phyloP scores from a whole-genome alignment of 2,113 vertebrate genomes.

The Hemicordylus capensis region DNA sequence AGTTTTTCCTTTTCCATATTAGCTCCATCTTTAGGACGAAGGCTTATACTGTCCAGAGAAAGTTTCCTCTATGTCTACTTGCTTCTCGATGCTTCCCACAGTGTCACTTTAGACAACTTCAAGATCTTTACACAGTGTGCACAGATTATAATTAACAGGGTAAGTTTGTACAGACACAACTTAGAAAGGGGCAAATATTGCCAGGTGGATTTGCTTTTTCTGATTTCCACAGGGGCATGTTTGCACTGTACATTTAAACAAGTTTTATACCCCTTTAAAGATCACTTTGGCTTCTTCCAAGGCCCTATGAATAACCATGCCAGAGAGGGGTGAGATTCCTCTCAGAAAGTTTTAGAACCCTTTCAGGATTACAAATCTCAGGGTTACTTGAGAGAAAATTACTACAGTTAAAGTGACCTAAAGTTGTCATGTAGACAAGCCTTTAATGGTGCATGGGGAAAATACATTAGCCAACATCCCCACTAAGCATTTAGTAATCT shows the following conservation, averaged over 20 bases:
- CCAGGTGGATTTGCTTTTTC: not conserved
- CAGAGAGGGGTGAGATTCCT: not conserved
- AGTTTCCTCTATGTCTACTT: conserved; percentile 83
- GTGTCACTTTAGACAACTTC: conserved; percentile 73
- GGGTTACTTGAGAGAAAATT: not conserved
- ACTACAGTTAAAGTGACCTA: not conserved
- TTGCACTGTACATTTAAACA: not conserved
- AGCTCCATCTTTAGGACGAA: conserved; percentile 56
- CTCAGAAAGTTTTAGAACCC: not conserved
- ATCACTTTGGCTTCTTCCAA: not conserved
- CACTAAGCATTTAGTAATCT: too few species aligned
- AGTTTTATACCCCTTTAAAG: not conserved
- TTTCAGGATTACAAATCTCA: not conserved
- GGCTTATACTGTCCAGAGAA: conserved; percentile 67
- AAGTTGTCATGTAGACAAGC: too few species aligned
- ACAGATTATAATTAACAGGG: conserved; percentile 78
- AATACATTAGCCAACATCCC: too few species aligned
- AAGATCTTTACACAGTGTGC: conserved; percentile 66
- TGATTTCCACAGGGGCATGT: too few species aligned
- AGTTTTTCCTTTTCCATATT: not conserved
- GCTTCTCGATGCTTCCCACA: conserved; percentile 86
- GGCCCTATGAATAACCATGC: not conserved
- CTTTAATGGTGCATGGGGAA: not conserved
- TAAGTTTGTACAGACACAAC: conserved; percentile 31
- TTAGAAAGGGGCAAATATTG: not conserved